Conservation (phyloP, 1,140 invertebrate genomes). For the Lucilia sericata region DNA sequence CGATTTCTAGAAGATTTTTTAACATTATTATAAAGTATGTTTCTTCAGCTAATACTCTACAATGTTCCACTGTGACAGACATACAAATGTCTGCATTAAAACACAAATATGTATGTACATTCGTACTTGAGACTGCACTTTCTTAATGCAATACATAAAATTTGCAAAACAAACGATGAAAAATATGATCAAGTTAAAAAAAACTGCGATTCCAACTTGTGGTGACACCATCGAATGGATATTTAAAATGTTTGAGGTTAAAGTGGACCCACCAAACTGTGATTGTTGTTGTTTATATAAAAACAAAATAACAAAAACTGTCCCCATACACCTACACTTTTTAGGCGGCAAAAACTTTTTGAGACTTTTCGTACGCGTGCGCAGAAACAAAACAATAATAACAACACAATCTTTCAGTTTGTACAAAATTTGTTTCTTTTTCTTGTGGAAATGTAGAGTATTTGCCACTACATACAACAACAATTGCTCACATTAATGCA, state of each 20-base stretch:
- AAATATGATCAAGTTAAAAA: not conserved
- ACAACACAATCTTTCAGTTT: slow-evolving; percentile 13
- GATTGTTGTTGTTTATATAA: no score
- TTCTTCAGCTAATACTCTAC: no score
- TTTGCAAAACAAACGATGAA: slow-evolving; percentile 8
- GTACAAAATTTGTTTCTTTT: not conserved
- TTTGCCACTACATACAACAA: not conserved
- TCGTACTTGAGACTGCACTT: not conserved
- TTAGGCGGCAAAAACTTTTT: slow-evolving; percentile 11
- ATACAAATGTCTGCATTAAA: no score
- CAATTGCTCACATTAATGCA: not conserved
- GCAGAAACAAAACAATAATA: slow-evolving; percentile 26
- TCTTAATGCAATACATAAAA: not conserved
- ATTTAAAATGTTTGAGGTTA: not conserved
- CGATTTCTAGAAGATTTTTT: no score
- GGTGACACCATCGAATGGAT: not conserved
- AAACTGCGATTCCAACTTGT: not conserved
- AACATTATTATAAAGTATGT: no score
- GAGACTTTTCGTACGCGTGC: not conserved
- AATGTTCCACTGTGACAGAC: no score
- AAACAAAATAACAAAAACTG: not conserved
- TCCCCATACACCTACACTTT: not conserved
- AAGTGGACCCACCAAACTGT: not conserved
- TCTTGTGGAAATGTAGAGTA: not conserved
- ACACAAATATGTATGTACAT: no score